A percentile compares a stretch with the other conserved stretches of the same genome.
phyloP scores from a whole-genome alignment of 1,140 invertebrate genomes.

The Piezodorus guildinii region DNA sequence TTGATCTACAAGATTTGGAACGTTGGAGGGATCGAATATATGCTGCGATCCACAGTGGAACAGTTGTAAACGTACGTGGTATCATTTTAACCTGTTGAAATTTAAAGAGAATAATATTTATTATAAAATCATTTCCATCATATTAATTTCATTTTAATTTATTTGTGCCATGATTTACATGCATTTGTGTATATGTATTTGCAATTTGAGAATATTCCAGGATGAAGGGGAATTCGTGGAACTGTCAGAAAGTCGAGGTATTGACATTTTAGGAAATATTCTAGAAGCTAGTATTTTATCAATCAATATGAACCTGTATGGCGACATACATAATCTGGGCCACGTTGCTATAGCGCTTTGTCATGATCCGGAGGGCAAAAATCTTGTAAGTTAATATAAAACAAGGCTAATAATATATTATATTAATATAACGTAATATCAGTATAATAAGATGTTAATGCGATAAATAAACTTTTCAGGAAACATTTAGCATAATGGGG shows the following conservation, averaged over 20 bases:
- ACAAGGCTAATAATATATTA: too few species aligned
- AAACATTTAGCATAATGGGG: conserved; percentile 57
- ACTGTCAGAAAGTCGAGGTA: conserved; percentile 54
- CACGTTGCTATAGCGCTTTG: conserved; percentile 51
- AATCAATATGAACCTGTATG: conserved; percentile 54
- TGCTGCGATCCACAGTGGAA: conserved; percentile 48
- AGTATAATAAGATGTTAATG: background rate
- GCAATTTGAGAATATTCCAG: too few species aligned
- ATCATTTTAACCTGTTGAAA: background rate
- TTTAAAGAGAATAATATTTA: too few species aligned
- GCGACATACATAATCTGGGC: conserved; percentile 63
- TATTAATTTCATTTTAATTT: too few species aligned
- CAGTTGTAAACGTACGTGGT: conserved; percentile 8
- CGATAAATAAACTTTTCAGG: conserved; percentile 32
- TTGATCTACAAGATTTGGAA: conserved; percentile 54
- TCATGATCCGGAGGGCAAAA: conserved; percentile 60
- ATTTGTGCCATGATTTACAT: too few species aligned
- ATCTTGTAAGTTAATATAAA: conserved; percentile 40
- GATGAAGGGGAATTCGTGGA: too few species aligned
- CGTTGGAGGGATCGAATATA: conserved; percentile 61
- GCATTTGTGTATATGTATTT: too few species aligned
- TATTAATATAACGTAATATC: background rate
- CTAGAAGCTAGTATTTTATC: conserved; percentile 61
- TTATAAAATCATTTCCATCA: too few species aligned
- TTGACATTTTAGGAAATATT: conserved; percentile 68